These are phyloP conservation scores for Biston stratarius DNA, from an alignment of 2,888 invertebrate genomes.

Conservation along the genomic window DNA sequence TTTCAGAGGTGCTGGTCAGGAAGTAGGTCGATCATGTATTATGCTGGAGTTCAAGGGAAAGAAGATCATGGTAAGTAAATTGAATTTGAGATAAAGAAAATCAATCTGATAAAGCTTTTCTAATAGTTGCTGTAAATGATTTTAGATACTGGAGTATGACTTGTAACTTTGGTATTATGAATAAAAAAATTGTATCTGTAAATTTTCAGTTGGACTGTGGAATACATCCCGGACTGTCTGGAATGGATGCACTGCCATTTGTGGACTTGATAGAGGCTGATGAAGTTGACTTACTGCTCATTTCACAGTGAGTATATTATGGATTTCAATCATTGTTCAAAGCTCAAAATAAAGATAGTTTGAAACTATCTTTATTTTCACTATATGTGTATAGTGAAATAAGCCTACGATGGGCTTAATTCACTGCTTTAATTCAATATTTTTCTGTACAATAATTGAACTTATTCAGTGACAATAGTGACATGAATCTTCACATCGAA, in stretches of 20 bases:
- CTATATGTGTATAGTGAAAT: too few species aligned
- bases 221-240: slow-evolving; percentile 98
- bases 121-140: too few species aligned
- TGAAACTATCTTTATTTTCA: too few species aligned
- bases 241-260: slow-evolving; percentile 99
- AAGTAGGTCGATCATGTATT: slow-evolving; percentile 99
- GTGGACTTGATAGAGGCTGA: slow-evolving; percentile 99
- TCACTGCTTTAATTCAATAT: too few species aligned
- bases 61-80: slow-evolving; percentile 93
- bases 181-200: background rate
- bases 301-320: slow-evolving; percentile 92
- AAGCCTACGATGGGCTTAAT: too few species aligned
- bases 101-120: too few species aligned
- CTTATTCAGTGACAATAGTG: too few species aligned
- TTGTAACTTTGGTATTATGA: background rate
- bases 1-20: slow-evolving; percentile 97
- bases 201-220: slow-evolving; percentile 95
- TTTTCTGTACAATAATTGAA: too few species aligned
- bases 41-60: slow-evolving; percentile 99
- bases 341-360: too few species aligned
- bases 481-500: too few species aligned
- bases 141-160: background rate
- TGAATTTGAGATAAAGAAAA: slow-evolving; percentile 2
- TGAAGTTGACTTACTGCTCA: slow-evolving; percentile 97
- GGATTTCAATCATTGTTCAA: too few species aligned